Conservation (phyloP, 2,888 invertebrate genomes). For the Melangyna quadrimaculata region DNA sequence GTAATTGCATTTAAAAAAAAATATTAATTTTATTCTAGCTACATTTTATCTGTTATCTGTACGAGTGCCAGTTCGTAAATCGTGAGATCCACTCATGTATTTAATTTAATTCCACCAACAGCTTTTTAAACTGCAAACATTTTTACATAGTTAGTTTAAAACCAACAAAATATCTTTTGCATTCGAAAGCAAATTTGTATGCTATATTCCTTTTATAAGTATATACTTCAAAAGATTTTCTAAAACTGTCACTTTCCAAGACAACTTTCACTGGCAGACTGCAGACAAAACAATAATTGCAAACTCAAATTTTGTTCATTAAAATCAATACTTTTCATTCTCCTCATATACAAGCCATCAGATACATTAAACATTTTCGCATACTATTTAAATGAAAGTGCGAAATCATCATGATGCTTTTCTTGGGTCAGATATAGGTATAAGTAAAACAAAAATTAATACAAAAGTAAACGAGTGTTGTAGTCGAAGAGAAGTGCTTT, state of each 20-base stretch:
- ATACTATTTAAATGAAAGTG: not conserved
- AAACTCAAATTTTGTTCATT: not conserved
- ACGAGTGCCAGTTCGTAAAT: too few relatives aligned
- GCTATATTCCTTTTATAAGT: too few relatives aligned
- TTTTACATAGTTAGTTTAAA: not conserved
- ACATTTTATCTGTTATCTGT: too few relatives aligned
- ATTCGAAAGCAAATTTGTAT: not conserved
- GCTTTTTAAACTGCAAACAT: not conserved
- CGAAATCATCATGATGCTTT: not conserved
- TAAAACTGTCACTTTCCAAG: not conserved
- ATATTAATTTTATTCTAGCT: too few relatives aligned
- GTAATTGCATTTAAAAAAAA: too few relatives aligned
- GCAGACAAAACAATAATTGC: not conserved
- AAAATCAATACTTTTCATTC: constrained; percentile 1
- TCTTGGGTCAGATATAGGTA: not conserved
- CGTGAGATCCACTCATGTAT: too few relatives aligned
- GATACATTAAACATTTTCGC: not conserved
- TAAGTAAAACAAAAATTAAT: not conserved
- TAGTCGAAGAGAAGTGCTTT: constrained; percentile 17
- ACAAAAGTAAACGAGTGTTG: not conserved
- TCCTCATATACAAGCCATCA: not conserved
- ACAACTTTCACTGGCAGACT: not conserved
- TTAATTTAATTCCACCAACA: too few relatives aligned
- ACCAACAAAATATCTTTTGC: not conserved
- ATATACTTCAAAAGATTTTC: too few relatives aligned